A percentile compares a stretch with the other conserved stretches of the same genome.
Conservation (phyloP, 2,113 vertebrate species). For the Salvelinus namaycush region DNA sequence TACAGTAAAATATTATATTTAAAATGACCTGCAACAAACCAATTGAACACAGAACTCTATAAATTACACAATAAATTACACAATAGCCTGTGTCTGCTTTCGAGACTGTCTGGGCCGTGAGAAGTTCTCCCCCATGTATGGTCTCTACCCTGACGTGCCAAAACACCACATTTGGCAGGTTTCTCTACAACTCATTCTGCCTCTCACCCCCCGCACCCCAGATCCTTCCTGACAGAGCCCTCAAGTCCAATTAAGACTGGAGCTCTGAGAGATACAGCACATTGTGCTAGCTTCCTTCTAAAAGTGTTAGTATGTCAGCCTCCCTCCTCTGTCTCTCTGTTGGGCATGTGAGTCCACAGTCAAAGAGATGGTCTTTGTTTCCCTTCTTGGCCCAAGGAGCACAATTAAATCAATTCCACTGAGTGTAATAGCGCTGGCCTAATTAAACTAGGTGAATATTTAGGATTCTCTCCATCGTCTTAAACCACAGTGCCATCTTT, state of each 20-base stretch:
- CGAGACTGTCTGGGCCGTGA: slow-evolving; percentile 25
- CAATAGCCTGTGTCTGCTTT: slow-evolving; percentile 20
- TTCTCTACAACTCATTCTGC: slow-evolving; percentile 62
- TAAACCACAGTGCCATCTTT: slow-evolving; percentile 10
- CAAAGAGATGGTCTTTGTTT: too few relatives aligned
- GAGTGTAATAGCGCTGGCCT: neutral
- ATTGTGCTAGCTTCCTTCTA: slow-evolving; percentile 43
- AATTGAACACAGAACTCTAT: too few relatives aligned
- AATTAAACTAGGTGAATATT: slow-evolving; percentile 11
- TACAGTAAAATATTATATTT: too few relatives aligned
- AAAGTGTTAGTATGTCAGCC: slow-evolving; percentile 60
- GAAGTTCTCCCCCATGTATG: slow-evolving; percentile 41
- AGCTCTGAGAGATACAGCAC: slow-evolving; percentile 42
- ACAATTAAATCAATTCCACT: neutral
- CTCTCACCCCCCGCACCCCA: slow-evolving; percentile 57
- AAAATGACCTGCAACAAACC: too few relatives aligned
- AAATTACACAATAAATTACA: too few relatives aligned
- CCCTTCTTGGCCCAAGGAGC: too few relatives aligned
- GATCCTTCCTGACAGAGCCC: slow-evolving; percentile 76
- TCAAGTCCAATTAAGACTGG: slow-evolving; percentile 76
- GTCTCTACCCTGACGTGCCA: slow-evolving; percentile 26
- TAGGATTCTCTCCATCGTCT: slow-evolving; percentile 11
- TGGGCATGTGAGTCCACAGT: too few relatives aligned
- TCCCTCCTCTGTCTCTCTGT: slow-evolving; percentile 10
- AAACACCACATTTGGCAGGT: slow-evolving; percentile 67